Base-by-base conservation (phyloP, 2,797 vertebrate genomes). In the Sebastes oblongus region DNA sequence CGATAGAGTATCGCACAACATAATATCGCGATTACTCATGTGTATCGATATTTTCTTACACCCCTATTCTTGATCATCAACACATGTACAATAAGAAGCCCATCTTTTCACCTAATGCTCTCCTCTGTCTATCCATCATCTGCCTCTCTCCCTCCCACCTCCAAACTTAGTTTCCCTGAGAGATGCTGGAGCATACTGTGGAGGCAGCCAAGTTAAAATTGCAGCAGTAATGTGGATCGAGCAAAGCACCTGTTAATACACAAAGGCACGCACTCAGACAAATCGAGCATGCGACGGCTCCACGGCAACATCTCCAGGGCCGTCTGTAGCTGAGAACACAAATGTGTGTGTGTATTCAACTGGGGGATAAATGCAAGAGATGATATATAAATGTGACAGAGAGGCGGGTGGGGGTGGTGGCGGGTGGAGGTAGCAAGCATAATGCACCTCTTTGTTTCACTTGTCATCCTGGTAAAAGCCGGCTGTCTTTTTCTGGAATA, bases 211-310 rank as follows among this genome's bases (percentile, higher is more conserved):
- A 81, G 79, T 73, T 83, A 60, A 85, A 88, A 76, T 69, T 77
- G 78, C 75, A 78, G 80, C 74, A 77, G 74, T 74, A 59, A 72
- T 55, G 66, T 77, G 66, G 60, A 86, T 82, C 77, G 81, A 80
- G 60, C 29, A 81, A 86, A 87, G 74, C 79, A 86, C 77, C 83
- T 87, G 84, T 77, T 89, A 83, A 89, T 79, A 77, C 84, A 83
- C 79, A 80, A 73, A 74, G 73, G 76, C 70, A 50, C 61, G n/a
- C 59, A 77, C 54, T 75, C 24, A 75, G 80, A 87, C 88, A 89
- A 90, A 92, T 88, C 86, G 65, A 84, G 75, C 70, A 50, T 77
- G 77, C 58, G 50, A 67, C 52, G 3, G 59, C 64, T 89, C 66
- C 66, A 66, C 30, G 1, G 55, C 32, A 79, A 68, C 68, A 75